Base-by-base conservation (phyloP, 53 echinoderm and acorn worm genomes). In the Patiria pectinifera region DNA sequence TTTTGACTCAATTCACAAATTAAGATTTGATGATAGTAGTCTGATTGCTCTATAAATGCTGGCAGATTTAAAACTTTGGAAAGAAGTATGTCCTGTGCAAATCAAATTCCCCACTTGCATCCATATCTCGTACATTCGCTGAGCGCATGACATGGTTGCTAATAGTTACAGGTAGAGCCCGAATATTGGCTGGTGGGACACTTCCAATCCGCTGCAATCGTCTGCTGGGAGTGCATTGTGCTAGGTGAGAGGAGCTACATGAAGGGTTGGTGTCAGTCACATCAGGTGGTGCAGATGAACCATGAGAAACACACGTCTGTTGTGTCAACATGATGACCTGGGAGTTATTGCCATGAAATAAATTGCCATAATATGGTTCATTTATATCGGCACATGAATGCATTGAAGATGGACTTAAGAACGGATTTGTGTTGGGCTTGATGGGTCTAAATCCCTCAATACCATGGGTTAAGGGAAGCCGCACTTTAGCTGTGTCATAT, bases 111-210 rank as follows among this genome's bases (percentile, higher is more conserved):
- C 83, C 89, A 21, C 93, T 93, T 19, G 97, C 95, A 60, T 97
- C 95, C 78, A 94, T 96, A 71, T 97, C 96, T 10, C 95, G 69
- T 44, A 94, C 90, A 46, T 93, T 95, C 15, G 93, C 92, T 19
- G 94, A 87, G 13, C 97, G 91, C 97, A 97, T 97, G 78, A 97
- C 93, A 66, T 96, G 96, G 74, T 93, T 97, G 63, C 96, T 92
- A 22, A 97, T 92, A 35, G 93, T 91, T 15, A 77, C 91, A 72
- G 97, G 97, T 47, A 97, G 92, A 43, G 92, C 96, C 19, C 97
- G 89, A 47, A 95, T 93, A 71, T 88, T 93, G 16, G 94, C 92
- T 59, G 93, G 93, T 66, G 95, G 95, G 45, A 94, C 93, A 46
- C 93, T 97, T 6, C 94, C 62, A 80, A 81, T 5, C 11, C 82